Evolutionary conservation across 2,888 invertebrate genomes (phyloP).

Genomic region (Mylabris sibirica): DNA sequence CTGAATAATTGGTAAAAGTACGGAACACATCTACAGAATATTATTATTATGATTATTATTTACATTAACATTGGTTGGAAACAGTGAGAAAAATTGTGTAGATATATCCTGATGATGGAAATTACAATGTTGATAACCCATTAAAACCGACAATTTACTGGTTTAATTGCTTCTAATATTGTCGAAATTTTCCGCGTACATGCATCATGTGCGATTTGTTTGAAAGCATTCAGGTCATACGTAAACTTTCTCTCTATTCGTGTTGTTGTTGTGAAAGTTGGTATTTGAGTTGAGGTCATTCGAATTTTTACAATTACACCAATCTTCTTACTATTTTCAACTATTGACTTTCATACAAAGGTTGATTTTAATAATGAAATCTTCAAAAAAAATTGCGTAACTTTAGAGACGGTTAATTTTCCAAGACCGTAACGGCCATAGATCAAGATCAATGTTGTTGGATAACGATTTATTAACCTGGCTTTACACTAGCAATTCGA

Average conservation of each 20-base stretch:
- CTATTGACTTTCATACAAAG: no score
- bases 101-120: not conserved
- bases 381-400: no score
- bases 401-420: not conserved
- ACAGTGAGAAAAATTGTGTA: not conserved
- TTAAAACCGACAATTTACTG: not conserved
- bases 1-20: no score
- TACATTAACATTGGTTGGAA: not conserved
- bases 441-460: not conserved
- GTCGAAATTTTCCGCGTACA: not conserved
- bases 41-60: no score
- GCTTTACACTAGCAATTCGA: not conserved
- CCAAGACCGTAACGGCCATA: not conserved
- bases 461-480: conserved; percentile 1
- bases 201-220: not conserved
- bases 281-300: not conserved
- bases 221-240: not conserved
- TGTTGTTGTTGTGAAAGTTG: not conserved
- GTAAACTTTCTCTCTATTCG: not conserved
- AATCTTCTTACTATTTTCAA: no score
- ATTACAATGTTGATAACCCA: not conserved
- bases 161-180: not conserved
- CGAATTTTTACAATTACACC: not conserved
- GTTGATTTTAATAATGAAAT: no score
- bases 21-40: not conserved